Percentiles rank a stretch among this genome's conserved stretches.
These are phyloP conservation scores for Rhinopomastus cyanomelas DNA, from an alignment of 2,113 vertebrate species.

Conservation along the genomic window DNA sequence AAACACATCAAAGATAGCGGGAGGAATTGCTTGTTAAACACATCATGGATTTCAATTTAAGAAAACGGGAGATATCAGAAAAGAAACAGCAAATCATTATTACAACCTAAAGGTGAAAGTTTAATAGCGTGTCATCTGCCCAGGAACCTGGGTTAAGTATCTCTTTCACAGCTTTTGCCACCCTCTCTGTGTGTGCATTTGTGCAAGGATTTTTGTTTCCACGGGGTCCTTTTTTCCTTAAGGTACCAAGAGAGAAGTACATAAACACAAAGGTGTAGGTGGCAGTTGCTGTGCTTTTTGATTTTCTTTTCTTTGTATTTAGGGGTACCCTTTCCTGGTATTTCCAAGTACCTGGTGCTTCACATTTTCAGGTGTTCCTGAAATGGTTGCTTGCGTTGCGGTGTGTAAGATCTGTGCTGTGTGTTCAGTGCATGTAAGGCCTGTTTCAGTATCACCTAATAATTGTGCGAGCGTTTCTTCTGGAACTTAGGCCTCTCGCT, in stretches of 20 bases:
- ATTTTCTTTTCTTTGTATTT: neutral
- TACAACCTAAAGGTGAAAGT: conserved; percentile 39
- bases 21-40: conserved; percentile 61
- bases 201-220: neutral
- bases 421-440: neutral
- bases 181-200: neutral
- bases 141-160: conserved; percentile 22
- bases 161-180: conserved; percentile 26
- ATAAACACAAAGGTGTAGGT: neutral
- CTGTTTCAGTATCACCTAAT: neutral
- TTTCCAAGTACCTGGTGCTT: neutral
- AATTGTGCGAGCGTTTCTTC: neutral
- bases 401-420: neutral
- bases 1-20: conserved; percentile 56
- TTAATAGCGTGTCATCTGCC: conserved; percentile 37
- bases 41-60: conserved; percentile 48
- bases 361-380: neutral
- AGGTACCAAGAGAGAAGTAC: neutral
- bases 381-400: neutral
- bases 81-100: conserved; percentile 44
- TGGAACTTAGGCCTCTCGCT: neutral
- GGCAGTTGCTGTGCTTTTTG: neutral
- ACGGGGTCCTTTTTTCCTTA: neutral
- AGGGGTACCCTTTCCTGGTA: neutral
- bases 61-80: conserved; percentile 31